These are phyloP conservation scores for Lemur catta DNA, from an alignment of 2,797 vertebrate species.

Conservation along the genomic window DNA sequence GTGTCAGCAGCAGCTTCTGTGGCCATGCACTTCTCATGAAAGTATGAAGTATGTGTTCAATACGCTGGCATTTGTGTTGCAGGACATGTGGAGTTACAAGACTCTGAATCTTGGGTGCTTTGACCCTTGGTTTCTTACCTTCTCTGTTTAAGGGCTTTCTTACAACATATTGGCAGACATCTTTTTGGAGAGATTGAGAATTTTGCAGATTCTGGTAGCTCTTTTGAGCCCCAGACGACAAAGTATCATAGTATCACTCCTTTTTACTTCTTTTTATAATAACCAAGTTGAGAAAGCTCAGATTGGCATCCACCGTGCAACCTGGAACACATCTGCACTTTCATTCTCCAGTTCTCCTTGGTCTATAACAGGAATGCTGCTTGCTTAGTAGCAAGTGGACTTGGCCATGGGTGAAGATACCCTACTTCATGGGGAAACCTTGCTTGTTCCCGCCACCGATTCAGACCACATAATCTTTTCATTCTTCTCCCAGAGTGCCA, in stretches of 20 bases:
- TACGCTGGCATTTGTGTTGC: slow-evolving; percentile 95
- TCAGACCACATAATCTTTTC: not conserved
- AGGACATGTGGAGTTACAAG: slow-evolving; percentile 96
- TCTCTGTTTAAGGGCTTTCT: not conserved
- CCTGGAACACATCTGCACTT: not conserved
- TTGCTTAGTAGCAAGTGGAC: not conserved
- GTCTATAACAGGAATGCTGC: not conserved
- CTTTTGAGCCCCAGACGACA: not conserved
- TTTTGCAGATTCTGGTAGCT: not conserved
- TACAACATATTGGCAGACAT: not conserved
- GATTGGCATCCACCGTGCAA: not conserved
- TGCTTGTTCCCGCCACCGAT: not conserved
- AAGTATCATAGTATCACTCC: not conserved
- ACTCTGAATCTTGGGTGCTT: slow-evolving; percentile 98
- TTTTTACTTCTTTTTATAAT: not conserved
- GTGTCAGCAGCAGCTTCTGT: too few relatives aligned
- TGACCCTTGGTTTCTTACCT: slow-evolving; percentile 98
- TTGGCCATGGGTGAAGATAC: not conserved
- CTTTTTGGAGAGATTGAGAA: not conserved
- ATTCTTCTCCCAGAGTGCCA: not conserved
- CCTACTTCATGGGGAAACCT: not conserved
- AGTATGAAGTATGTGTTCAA: too few relatives aligned
- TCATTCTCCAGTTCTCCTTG: not conserved
- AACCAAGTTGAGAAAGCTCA: not conserved
- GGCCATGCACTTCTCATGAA: too few relatives aligned